phyloP scores from a whole-genome alignment of 2,113 vertebrate genomes.

The Bambusicola thoracicus region DNA sequence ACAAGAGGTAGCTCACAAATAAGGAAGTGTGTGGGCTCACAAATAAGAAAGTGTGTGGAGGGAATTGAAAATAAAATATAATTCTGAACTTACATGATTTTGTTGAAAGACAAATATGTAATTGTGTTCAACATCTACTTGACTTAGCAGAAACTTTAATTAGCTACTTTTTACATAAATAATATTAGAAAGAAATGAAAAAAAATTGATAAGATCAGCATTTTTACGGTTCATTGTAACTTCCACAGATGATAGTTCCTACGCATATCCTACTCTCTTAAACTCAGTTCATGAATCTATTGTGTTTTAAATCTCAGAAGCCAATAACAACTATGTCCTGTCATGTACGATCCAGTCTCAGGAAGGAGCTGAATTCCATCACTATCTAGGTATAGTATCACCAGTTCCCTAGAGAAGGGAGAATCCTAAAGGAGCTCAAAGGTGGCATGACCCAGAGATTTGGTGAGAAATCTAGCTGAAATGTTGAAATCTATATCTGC shows the following conservation, averaged over 20 bases:
- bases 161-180: background rate
- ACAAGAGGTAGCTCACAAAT: background rate
- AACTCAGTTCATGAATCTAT: background rate
- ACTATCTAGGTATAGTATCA: background rate
- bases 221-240: background rate
- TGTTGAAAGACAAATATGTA: background rate
- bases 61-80: background rate
- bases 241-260: background rate
- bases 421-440: background rate
- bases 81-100: background rate
- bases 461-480: fast-evolving
- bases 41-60: background rate
- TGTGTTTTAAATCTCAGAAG: background rate
- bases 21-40: background rate
- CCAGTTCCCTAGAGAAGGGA: background rate
- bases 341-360: background rate
- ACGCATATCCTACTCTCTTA: background rate
- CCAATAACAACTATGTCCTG: background rate
- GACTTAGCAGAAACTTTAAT: background rate
- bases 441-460: fast-evolving
- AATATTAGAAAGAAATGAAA: background rate
- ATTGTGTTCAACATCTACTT: background rate
- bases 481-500: background rate
- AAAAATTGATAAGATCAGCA: background rate
- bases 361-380: background rate